A percentile compares a stretch with the other conserved stretches of the same genome.
phyloP scores from a whole-genome alignment of 2,113 vertebrate genomes.

The Menura novaehollandiae region DNA sequence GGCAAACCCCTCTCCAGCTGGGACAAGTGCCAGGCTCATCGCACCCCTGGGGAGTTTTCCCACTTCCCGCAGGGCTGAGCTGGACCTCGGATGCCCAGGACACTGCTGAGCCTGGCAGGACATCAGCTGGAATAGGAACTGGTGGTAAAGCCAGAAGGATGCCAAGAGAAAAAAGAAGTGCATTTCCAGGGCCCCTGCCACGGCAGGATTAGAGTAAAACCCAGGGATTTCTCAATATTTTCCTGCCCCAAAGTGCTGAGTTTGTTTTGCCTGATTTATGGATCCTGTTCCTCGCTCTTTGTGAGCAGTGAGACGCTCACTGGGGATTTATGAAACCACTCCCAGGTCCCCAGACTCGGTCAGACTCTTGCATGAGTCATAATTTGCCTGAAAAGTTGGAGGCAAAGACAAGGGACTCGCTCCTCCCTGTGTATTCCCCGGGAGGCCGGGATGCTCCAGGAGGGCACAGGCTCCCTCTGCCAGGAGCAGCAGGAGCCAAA shows the following conservation, averaged over 20 bases:
- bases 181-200: constrained; percentile 40
- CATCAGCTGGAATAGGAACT: background rate
- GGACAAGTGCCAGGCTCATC: background rate
- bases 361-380: constrained; percentile 27
- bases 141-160: background rate
- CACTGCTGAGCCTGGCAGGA: background rate
- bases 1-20: background rate
- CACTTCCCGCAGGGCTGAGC: fast-evolving
- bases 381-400: background rate
- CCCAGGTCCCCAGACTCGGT: constrained; percentile 7
- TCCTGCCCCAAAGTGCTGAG: constrained; percentile 54
- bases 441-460: background rate
- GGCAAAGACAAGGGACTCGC: background rate
- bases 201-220: constrained; percentile 42
- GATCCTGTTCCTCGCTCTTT: constrained; percentile 22
- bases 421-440: background rate
- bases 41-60: background rate
- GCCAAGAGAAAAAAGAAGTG: background rate
- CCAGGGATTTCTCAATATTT: constrained; percentile 56
- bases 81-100: background rate
- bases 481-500: background rate
- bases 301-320: constrained; percentile 29
- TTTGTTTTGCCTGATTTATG: constrained; percentile 59
- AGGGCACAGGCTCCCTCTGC: background rate
- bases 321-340: constrained; percentile 34